Percentiles rank a stretch among this genome's conserved stretches.
phyloP scores from a whole-genome alignment of 2,113 vertebrate genomes.

The Axis porcinus region DNA sequence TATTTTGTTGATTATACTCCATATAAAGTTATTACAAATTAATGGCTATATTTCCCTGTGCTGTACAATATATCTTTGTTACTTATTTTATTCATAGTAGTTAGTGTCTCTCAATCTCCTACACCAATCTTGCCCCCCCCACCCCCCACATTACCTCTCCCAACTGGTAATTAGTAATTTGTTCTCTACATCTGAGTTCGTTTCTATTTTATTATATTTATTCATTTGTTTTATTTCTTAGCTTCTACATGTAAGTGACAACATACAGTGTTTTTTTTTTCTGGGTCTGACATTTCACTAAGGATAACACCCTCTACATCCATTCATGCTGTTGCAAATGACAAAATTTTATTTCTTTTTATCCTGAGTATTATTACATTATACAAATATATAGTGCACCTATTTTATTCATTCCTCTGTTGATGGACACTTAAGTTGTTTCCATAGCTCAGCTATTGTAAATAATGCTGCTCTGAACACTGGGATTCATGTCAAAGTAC shows the following conservation, averaged over 20 bases:
- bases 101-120: neutral
- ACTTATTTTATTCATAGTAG: neutral
- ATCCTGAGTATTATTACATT: neutral
- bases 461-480: neutral
- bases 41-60: neutral
- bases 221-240: neutral
- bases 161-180: neutral
- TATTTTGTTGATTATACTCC: neutral
- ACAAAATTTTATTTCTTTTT: neutral
- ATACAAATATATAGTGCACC: neutral
- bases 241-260: neutral
- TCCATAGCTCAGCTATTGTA: neutral
- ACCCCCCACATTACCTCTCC: neutral
- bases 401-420: neutral
- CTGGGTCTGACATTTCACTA: neutral
- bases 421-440: neutral
- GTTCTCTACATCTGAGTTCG: neutral
- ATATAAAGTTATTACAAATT: neutral
- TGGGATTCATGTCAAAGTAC: neutral
- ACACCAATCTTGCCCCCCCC: neutral
- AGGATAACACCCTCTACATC: neutral
- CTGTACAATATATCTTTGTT: neutral
- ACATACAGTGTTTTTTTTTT: neutral
- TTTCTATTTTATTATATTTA: neutral
- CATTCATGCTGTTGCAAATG: neutral